Evolutionary conservation across 2,797 vertebrate species (phyloP), one percentile per base, ranked within the genome.

Genomic region (Dermochelys coriacea): DNA sequence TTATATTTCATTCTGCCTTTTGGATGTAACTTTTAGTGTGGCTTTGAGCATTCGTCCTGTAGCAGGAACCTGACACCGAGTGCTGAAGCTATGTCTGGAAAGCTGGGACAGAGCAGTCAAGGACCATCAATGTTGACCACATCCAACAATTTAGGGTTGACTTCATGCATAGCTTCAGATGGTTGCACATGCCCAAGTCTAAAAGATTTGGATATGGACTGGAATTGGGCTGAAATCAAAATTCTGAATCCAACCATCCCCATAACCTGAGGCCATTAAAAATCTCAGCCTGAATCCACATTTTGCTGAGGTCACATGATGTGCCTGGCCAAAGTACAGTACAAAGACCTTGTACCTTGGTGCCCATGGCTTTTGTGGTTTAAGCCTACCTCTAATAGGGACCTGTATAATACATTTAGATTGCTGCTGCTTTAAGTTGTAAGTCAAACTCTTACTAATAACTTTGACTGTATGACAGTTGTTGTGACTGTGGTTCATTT

Each of bases 241-340:
- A 64, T n/a, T 18, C 34, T 64, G 61, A 64, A n/a, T 64, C 34
- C 16, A n/a, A 18, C 16, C 34, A 64, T 18, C 16, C 61, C 2
- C 16, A 64, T 16, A 64, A 64, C 34, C 0, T 41, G 51, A 1
- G 64, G 87, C 45, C 71, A 0, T 7, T 47, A 50, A 68, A 91
- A 78, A 78, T 54, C 29, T n/a, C 2, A 3, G 2, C 0, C 0
- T 59, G 18, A 34, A 8, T 55, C 4, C 8, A 68, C 11, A 0
- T 55, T 82, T 91, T 94, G 50, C 34, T 82, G 80, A 87, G 16
- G 9, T 6, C 80, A 4, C 0, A 0, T n/a, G 80, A 88, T 11
- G 52, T 21, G 7, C 41, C 11, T 80, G 78, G n/a, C 16, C 16
- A 83, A 64, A 79, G 37, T 19, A 29, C 0, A 79, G 37, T 19